Evolutionary conservation across 2,888 invertebrate species (phyloP).

Genomic region (Lycia hirtaria): DNA sequence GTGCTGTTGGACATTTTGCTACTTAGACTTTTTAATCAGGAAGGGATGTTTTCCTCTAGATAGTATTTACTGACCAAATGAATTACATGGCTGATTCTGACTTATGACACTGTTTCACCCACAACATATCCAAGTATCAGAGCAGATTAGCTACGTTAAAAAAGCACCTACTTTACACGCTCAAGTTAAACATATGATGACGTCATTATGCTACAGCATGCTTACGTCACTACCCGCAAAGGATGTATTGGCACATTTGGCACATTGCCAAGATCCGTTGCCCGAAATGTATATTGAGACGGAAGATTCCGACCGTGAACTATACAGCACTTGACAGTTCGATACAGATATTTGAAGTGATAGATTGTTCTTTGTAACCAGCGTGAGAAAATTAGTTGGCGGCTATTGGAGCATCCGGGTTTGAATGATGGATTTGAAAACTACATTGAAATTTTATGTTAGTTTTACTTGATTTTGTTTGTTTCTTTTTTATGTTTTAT

Average conservation of each 20-base stretch:
- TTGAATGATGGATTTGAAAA: background rate
- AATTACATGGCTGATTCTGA: too few relatives aligned
- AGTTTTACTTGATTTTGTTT: too few relatives aligned
- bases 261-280: conserved; percentile 12
- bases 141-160: conserved; percentile 11
- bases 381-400: background rate
- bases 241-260: conserved; percentile 22
- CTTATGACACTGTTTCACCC: background rate
- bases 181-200: background rate
- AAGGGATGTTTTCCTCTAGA: too few relatives aligned
- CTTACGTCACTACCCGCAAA: conserved; percentile 4
- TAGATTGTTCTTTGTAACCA: background rate
- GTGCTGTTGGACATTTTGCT: too few relatives aligned
- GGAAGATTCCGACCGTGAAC: conserved; percentile 5
- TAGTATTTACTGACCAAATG: too few relatives aligned
- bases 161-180: background rate
- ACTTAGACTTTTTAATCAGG: too few relatives aligned
- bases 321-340: conserved; percentile 3
- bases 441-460: too few relatives aligned
- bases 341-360: background rate
- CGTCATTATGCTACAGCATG: conserved; percentile 7
- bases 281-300: conserved; percentile 9
- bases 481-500: too few relatives aligned
- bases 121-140: background rate
- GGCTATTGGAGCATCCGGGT: background rate